phyloP scores from a whole-genome alignment of 2,888 invertebrate species.

The Bombylius major region DNA sequence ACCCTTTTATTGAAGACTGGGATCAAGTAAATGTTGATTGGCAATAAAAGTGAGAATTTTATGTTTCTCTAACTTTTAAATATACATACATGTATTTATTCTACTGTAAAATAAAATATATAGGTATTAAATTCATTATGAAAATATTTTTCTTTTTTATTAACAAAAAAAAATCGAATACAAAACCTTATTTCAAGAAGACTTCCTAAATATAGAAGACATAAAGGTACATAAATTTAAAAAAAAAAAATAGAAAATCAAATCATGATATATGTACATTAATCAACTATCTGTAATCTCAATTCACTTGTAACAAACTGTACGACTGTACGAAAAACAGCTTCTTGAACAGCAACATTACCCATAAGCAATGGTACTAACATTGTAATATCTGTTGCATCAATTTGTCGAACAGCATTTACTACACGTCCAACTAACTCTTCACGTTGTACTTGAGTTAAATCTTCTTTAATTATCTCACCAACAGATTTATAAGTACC shows the following conservation, averaged over 20 bases:
- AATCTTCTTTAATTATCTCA: constrained; percentile 31
- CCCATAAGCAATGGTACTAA: constrained; percentile 27
- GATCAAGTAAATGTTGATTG: constrained; percentile 73
- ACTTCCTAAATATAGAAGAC: too few species aligned
- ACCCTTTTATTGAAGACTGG: constrained; percentile 74
- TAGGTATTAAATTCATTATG: too few species aligned
- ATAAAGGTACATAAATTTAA: too few species aligned
- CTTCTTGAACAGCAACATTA: constrained; percentile 25
- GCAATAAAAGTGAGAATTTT: constrained; percentile 43
- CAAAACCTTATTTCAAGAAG: too few species aligned
- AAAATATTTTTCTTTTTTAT: too few species aligned
- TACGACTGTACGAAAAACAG: constrained; percentile 25
- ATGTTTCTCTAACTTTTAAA: too few species aligned
- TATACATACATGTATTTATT: too few species aligned
- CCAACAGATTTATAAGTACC: constrained; percentile 31
- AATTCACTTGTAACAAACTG: constrained; percentile 30
- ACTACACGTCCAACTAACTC: constrained; percentile 25
- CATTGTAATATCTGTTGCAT: constrained; percentile 26
- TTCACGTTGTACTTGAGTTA: constrained; percentile 27
- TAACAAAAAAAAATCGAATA: too few species aligned
- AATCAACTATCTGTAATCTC: constrained; percentile 28
- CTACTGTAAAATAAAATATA: too few species aligned
- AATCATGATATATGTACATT: constrained; percentile 7
- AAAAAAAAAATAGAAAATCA: too few species aligned
- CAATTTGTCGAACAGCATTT: constrained; percentile 25